Base-by-base conservation (phyloP, 2,797 vertebrate genomes). In the Channallabes apus region DNA sequence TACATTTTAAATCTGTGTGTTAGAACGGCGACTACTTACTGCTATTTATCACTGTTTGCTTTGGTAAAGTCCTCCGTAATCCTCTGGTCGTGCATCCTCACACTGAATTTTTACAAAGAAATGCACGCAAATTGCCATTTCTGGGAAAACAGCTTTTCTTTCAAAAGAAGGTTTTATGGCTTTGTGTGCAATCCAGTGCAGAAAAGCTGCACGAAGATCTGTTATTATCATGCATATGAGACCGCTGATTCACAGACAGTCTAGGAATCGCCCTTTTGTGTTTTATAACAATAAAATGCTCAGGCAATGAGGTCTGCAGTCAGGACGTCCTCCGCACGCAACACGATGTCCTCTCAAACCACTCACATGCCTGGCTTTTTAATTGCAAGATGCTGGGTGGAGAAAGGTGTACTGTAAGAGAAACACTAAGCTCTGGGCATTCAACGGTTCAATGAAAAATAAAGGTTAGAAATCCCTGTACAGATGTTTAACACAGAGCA, bases 401-500 rank as follows among this genome's bases (percentile, higher is more conserved):
- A 67, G 54, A 59, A n/a, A 27, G 17, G 51, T 54, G 73, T 58
- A 27, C 29, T 54, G 73, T 76, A 17, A 20, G 51, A 77, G 86
- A 84, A 83, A 56, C 73, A 75, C n/a, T 27, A n/a, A 51, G 71
- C 41, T 51, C 71, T n/a, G 12, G 12, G n/a, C 24, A 72, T 89
- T 82, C 38, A 84, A 87, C 69, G 78, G 56, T 73, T 73, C 81
- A 86, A 77, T 84, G 12, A 82, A 89, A 77, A 68, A 84, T 84
- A 86, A 88, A 87, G 73, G 54, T 77, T 77, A 76, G 24, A 82
- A 86, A 78, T 80, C 58, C 76, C 84, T 82, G 80, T 81, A 87
- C 87, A 88, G 68, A 75, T 83, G 65, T 82, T 86, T 79, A 86
- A 89, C 84, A 85, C 84, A 65, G 61, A 75, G 71, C 87, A 89